Base-by-base conservation (phyloP, 2,888 invertebrate genomes). In the Melieria picta region DNA sequence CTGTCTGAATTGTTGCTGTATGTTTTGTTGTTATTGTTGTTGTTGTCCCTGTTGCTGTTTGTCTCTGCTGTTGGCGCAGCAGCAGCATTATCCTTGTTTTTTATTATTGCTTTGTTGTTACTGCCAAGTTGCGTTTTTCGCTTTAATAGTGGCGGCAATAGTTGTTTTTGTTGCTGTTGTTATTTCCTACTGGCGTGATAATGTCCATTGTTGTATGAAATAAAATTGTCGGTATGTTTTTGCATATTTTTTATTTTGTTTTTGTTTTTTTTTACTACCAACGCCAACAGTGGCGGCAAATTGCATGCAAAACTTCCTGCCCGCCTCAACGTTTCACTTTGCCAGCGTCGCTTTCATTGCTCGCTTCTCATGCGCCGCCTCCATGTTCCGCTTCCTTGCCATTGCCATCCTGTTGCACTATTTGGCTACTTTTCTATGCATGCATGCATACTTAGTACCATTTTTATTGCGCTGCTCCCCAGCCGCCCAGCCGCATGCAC, bases 151-250 rank as follows among this genome's bases (percentile, higher is more conserved):
- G 7, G 50, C 11, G 7, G 50, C 46, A 11, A 9, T 61, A 47
- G 11, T 11, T 60, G 61, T 55, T 50, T 11, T 52, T 7, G 52
- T 7, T 52, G 13, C 43, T 64, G 52, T 64, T 52, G 43, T 50
- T 6, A 11, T 48, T 66, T 58, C 13, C 58, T 48, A 13, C 43
- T 48, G 47, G 11, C 7, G 16, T 6, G 30, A 46, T 65, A 56
- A 46, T 62, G 42, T 63, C 16, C 63, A 48, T 48, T 63, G 4
- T 63, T 63, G 11, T 65, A 46, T 46, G 46, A 60, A 65, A 67
- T 30, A 46, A 48, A 58, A 58, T 16, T 58, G 30, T 58, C 7
- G 42, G 47, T 47, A 42, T 30, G 30, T 30, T 30, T 30, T 30
- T 30, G 30, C 30, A 30, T 30, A 30, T 30, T 30, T 30, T 30